Base-by-base conservation (phyloP, 2,797 vertebrate genomes). In the Tiaroga cobitis region DNA sequence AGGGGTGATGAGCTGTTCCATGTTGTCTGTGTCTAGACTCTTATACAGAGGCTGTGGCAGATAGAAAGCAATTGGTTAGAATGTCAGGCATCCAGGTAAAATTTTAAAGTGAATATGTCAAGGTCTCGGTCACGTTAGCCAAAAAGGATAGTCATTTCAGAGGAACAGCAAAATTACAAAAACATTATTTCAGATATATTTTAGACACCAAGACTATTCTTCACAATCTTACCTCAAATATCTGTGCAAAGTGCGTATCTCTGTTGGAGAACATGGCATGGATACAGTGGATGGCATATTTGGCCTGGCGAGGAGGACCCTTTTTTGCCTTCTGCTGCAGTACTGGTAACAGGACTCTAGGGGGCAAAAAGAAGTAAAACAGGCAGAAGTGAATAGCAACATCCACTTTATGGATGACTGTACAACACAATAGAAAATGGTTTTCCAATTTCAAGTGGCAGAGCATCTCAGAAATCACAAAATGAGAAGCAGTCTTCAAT, bases 231-330 rank as follows among this genome's bases (percentile, higher is more conserved):
- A 99, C 98, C 97, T 99, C 98, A 91, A 99, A 99, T 93, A 99
- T 99, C 90, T 99, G 98, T 91, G 98, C 98, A 87, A 99, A 99
- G 92, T 99, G 98, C 0, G 98, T 99, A 94, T 99, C 98, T 93
- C 97, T 97, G 94, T 97, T 99, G 93, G 94, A 96, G 95, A 99
- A 99, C 96, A 99, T 99, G 85, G 98, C 95, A 87, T 99, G 97
- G 89, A 99, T 99, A 91, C 98, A 99, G 91, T 98, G 97, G 93
- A 99, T 98, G 88, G 98, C 97, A 59, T 99, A 99, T 91, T 99
- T 99, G 92, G 98, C 97, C 93, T 99, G 98, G 69, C 97, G 97
- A 79, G 96, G 96, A 1, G 97, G 96, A 77, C 98, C 98, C 90
- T 99, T 96, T 92, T 99, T 99, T 83, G 98, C 98, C 94, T 99